Evolutionary conservation across 2,888 invertebrate species (phyloP).

Genomic region (Incurvaria masculella): DNA sequence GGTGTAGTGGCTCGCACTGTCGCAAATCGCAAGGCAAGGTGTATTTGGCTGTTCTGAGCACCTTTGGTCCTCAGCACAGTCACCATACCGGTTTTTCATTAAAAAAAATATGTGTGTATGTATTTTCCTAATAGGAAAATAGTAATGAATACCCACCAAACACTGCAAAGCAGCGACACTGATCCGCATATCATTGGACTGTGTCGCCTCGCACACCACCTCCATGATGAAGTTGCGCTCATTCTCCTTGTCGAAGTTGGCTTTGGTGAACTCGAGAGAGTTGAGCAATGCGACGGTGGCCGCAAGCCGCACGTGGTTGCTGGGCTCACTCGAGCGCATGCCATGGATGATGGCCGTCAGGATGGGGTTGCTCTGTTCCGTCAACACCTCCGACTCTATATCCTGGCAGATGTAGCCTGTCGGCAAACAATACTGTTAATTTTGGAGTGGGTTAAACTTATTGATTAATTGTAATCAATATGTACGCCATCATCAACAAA

Average conservation of each 20-base stretch:
- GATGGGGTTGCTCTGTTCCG: conserved; percentile 92
- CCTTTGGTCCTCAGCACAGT: too few relatives aligned
- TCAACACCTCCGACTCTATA: conserved; percentile 90
- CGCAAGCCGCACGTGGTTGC: conserved; percentile 91
- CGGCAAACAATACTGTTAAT: conserved; percentile 16
- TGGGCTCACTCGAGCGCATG: conserved; percentile 92
- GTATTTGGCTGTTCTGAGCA: too few relatives aligned
- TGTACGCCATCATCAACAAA: too few relatives aligned
- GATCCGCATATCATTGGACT: conserved; percentile 86
- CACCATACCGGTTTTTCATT: too few relatives aligned
- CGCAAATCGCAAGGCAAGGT: too few relatives aligned
- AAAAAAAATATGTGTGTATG: too few relatives aligned
- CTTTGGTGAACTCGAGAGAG: conserved; percentile 97
- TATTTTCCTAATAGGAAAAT: too few relatives aligned
- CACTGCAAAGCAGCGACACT: conserved; percentile 97
- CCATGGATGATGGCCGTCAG: conserved; percentile 98
- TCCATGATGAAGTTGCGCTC: conserved; percentile 99
- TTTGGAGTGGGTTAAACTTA: too few relatives aligned
- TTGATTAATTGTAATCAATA: too few relatives aligned
- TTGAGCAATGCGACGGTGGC: conserved; percentile 96
- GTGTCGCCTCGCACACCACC: conserved; percentile 98
- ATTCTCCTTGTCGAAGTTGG: conserved; percentile 96
- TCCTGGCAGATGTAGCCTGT: conserved; percentile 95
- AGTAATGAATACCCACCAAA: conserved; percentile 76
- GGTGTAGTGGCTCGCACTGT: too few relatives aligned